Evolutionary conservation across 2,797 vertebrate genomes (phyloP).

Genomic region (Rachycentron canadum): DNA sequence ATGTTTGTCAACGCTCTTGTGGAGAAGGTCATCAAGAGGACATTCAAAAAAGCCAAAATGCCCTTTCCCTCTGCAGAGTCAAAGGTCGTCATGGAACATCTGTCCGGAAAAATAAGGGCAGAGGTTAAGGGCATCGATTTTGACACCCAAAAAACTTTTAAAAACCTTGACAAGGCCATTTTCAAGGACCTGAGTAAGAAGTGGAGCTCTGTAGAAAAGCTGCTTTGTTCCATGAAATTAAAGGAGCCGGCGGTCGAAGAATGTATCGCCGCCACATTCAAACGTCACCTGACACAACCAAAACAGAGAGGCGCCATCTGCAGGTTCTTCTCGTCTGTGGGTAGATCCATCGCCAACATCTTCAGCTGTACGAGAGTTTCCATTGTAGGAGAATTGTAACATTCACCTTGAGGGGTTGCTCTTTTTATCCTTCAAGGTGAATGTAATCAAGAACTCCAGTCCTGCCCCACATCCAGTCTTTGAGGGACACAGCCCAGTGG

Average conservation of each 20-base stretch:
- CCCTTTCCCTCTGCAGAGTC: neutral
- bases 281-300: neutral
- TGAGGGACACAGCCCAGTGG: too few relatives aligned
- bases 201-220: neutral
- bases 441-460: too few relatives aligned
- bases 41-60: neutral
- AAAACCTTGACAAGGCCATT: neutral
- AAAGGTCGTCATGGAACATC: neutral
- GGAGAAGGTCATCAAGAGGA: neutral
- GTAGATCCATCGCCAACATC: neutral
- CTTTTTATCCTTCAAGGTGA: too few relatives aligned
- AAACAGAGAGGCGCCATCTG: accelerated
- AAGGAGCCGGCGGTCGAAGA: neutral
- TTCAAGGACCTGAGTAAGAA: neutral
- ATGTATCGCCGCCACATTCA: neutral
- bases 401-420: neutral
- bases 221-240: neutral
- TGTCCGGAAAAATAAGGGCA: neutral
- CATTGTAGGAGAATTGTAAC: neutral
- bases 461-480: too few relatives aligned
- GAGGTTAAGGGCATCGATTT: neutral
- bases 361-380: neutral
- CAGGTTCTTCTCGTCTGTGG: neutral
- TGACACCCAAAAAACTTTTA: too few relatives aligned
- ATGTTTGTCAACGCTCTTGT: neutral